These are phyloP conservation scores for Brachyhypopomus gauderio DNA, from an alignment of 2,113 vertebrate species.

Conservation along the genomic window DNA sequence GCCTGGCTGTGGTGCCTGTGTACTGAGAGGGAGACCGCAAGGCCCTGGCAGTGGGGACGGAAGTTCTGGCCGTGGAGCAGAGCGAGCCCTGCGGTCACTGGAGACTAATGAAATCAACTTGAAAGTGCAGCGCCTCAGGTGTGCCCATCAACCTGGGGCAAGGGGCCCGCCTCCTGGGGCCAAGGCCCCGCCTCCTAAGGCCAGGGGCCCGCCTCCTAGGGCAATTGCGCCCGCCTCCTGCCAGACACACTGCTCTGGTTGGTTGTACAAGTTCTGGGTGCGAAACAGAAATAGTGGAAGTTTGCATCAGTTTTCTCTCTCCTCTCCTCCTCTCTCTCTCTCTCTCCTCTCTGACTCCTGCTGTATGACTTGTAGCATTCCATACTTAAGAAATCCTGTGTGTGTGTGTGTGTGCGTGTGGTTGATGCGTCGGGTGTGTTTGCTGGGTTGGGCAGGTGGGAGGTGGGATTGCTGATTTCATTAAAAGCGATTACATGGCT, in stretches of 20 bases:
- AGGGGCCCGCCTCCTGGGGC: background rate
- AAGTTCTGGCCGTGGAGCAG: background rate
- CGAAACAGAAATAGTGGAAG: too few species aligned
- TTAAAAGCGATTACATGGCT: constrained; percentile 47
- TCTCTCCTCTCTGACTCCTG: too few species aligned
- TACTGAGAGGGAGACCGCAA: background rate
- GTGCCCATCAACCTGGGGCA: background rate
- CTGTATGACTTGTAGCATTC: too few species aligned
- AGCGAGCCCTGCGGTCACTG: background rate
- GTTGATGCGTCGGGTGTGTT: background rate
- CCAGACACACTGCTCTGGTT: too few species aligned
- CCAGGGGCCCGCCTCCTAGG: too few species aligned
- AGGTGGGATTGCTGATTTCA: constrained; percentile 11
- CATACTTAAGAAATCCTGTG: background rate
- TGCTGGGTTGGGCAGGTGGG: background rate
- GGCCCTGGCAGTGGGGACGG: too few species aligned
- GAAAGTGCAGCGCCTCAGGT: background rate
- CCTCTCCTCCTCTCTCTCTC: too few species aligned
- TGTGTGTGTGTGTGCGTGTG: constrained; percentile 8
- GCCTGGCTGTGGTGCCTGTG: background rate
- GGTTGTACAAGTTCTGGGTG: too few species aligned
- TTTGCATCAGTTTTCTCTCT: too few species aligned
- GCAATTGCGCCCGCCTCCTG: too few species aligned
- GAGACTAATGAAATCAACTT: background rate
- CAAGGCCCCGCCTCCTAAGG: too few species aligned